Evolutionary conservation across 2,113 vertebrate species (phyloP).

Genomic region (Ochotona curzoniae): DNA sequence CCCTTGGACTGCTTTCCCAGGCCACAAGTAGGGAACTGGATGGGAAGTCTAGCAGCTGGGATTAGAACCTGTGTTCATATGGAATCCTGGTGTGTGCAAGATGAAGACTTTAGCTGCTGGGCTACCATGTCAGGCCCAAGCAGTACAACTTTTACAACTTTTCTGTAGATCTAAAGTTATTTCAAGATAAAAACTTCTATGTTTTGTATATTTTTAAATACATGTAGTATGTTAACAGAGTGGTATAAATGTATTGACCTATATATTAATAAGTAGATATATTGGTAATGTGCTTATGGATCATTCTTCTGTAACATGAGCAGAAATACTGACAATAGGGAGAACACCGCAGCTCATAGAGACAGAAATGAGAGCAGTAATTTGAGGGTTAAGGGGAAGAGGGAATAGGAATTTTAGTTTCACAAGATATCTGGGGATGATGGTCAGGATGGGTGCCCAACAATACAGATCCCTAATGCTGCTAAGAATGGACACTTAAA

Average conservation of each 20-base stretch:
- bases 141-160: background rate
- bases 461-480: background rate
- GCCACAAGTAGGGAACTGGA: too few species aligned
- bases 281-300: background rate
- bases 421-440: background rate
- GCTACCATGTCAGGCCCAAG: too few species aligned
- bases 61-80: too few species aligned
- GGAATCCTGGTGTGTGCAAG: too few species aligned
- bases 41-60: background rate
- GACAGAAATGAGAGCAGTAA: background rate
- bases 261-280: background rate
- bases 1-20: too few species aligned
- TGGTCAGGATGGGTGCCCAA: background rate
- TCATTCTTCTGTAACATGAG: background rate
- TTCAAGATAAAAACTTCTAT: background rate
- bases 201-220: background rate
- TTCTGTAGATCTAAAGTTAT: background rate
- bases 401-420: background rate
- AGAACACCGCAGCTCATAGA: background rate
- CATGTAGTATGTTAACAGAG: background rate
- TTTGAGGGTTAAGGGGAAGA: background rate
- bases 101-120: too few species aligned
- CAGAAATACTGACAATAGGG: background rate
- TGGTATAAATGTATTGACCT: background rate
- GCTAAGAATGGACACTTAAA: background rate